Conservation (phyloP, 2,888 invertebrate genomes). For the Drosophila kambysellisi region DNA sequence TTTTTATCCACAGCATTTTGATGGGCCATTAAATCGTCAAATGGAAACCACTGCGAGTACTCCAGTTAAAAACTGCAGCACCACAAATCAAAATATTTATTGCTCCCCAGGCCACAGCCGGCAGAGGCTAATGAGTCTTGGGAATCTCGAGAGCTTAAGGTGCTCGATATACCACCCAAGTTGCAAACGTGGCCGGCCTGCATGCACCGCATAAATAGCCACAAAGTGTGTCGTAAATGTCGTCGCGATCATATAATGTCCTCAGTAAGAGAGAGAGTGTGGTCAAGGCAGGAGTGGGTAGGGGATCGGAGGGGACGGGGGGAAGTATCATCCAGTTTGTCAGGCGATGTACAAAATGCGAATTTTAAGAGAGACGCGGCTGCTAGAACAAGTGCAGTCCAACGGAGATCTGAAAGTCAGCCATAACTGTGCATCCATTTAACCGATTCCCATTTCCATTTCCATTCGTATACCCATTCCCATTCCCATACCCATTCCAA, state of each 20-base stretch:
- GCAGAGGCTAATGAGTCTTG: slow-evolving; percentile 67
- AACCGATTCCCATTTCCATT: slow-evolving; percentile 27
- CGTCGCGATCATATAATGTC: slow-evolving; percentile 74
- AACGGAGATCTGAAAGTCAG: slow-evolving; percentile 15
- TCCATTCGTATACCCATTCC: slow-evolving; percentile 15
- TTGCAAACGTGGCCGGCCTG: slow-evolving; percentile 35
- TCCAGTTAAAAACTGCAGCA: slow-evolving; percentile 61
- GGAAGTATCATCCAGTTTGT: slow-evolving; percentile 57
- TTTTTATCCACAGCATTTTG: slow-evolving; percentile 42
- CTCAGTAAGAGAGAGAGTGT: background rate
- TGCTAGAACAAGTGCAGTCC: slow-evolving; percentile 77
- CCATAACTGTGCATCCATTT: slow-evolving; percentile 55
- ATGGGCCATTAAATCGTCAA: slow-evolving; percentile 68
- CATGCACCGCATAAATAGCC: slow-evolving; percentile 80
- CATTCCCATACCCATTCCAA: slow-evolving; percentile 17
- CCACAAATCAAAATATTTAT: slow-evolving; percentile 78
- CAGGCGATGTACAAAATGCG: slow-evolving; percentile 64
- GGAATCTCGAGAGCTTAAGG: slow-evolving; percentile 36
- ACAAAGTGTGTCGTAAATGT: slow-evolving; percentile 82
- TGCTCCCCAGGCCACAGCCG: slow-evolving; percentile 33
- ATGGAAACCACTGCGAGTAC: slow-evolving; percentile 56
- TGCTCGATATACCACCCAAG: slow-evolving; percentile 79
- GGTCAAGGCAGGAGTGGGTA: background rate
- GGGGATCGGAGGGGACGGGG: background rate
- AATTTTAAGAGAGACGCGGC: slow-evolving; percentile 52